Percentiles rank a stretch among this genome's conserved stretches.
These are phyloP conservation scores for Agrypnus murinus DNA, from an alignment of 2,888 invertebrate species.

Conservation along the genomic window DNA sequence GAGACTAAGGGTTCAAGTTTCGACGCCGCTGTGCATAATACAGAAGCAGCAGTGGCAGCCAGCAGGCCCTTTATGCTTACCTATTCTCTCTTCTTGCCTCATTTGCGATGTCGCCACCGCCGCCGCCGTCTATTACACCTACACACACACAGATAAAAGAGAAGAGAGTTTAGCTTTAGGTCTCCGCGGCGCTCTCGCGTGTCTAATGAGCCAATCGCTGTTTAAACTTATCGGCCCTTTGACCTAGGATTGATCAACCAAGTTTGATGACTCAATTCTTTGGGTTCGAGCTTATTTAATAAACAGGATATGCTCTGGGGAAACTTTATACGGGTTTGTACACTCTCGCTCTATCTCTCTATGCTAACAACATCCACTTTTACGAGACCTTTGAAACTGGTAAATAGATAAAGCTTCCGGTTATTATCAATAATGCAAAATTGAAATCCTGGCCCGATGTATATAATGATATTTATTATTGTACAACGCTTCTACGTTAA, in stretches of 20 bases:
- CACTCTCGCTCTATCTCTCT: too few relatives aligned
- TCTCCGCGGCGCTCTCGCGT: slow-evolving; percentile 34
- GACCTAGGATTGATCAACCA: slow-evolving; percentile 29
- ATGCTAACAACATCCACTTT: slow-evolving; percentile 5
- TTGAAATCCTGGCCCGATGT: not conserved
- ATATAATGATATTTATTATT: too few relatives aligned
- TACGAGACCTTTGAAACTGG: not conserved
- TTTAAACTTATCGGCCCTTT: slow-evolving; percentile 38
- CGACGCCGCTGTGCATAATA: slow-evolving; percentile 50
- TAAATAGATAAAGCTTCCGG: slow-evolving; percentile 17
- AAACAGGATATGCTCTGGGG: slow-evolving; percentile 14
- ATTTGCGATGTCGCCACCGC: slow-evolving; percentile 45
- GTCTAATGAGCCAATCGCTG: slow-evolving; percentile 45
- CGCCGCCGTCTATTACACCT: too few relatives aligned
- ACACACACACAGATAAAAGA: too few relatives aligned
- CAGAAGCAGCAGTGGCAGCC: too few relatives aligned
- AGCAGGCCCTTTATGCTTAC: slow-evolving; percentile 46
- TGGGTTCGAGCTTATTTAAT: slow-evolving; percentile 19
- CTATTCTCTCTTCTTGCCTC: slow-evolving; percentile 48
- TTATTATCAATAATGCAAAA: slow-evolving; percentile 9
- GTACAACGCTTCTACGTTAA: too few relatives aligned
- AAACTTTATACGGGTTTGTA: slow-evolving; percentile 13
- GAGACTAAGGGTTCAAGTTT: slow-evolving; percentile 48
- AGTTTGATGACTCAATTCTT: slow-evolving; percentile 33
- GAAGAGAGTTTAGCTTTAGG: slow-evolving; percentile 27